phyloP scores from a whole-genome alignment of 1,140 invertebrate species.

The Rhopalosiphum maidis region DNA sequence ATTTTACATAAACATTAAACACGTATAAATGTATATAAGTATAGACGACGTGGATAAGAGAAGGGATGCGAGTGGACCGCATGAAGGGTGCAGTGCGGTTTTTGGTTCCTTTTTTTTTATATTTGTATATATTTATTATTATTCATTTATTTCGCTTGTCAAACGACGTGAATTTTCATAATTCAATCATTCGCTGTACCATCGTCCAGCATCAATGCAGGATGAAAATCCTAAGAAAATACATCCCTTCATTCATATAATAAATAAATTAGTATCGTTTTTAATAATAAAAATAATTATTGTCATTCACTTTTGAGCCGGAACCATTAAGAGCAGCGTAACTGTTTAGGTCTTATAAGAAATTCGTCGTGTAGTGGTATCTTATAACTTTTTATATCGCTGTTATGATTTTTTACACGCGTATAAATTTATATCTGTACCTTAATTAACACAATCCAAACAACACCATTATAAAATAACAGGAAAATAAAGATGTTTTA shows the following conservation, averaged over 20 bases:
- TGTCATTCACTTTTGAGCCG: background rate
- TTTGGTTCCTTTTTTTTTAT: constrained; percentile 7
- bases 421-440: background rate
- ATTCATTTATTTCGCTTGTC: constrained; percentile 21
- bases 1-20: background rate
- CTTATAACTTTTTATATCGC: background rate
- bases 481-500: background rate
- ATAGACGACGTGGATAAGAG: background rate
- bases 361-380: background rate
- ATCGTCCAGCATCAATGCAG: background rate
- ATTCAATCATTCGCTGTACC: constrained; percentile 31
- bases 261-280: background rate
- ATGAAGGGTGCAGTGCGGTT: background rate
- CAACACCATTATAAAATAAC: background rate
- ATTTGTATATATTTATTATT: background rate
- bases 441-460: background rate
- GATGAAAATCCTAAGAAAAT: background rate
- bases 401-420: background rate
- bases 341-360: background rate
- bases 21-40: background rate
- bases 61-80: background rate
- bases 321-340: too few species aligned
- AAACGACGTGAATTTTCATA: constrained; percentile 31
- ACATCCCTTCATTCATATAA: background rate
- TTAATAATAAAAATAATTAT: background rate